phyloP scores from a whole-genome alignment of 1,140 invertebrate genomes.

The Aphidius gifuensis region DNA sequence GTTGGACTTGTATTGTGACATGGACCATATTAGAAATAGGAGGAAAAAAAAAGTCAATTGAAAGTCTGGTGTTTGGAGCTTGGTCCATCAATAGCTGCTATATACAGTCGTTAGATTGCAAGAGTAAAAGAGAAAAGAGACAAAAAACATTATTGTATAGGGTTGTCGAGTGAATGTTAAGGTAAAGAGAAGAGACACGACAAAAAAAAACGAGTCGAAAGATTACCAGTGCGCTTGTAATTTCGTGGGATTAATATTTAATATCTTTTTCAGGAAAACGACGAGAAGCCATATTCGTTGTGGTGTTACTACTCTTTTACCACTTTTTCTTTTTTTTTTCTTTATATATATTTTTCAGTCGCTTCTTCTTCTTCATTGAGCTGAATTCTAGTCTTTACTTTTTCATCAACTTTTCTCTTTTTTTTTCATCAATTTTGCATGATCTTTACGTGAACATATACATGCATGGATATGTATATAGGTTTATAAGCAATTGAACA shows the following conservation, averaged over 20 bases:
- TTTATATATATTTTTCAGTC: slow-evolving; percentile 6
- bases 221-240: slow-evolving; percentile 47
- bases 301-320: slow-evolving; percentile 13
- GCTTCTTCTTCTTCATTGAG: slow-evolving; percentile 8
- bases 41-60: slow-evolving; percentile 1
- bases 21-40: slow-evolving; percentile 37
- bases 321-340: slow-evolving; percentile 10
- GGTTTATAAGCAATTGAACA: background rate
- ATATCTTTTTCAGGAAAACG: slow-evolving; percentile 39
- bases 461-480: background rate
- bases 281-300: slow-evolving; percentile 12
- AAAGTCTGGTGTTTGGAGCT: too few species aligned
- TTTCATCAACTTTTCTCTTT: slow-evolving; percentile 12
- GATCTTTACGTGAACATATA: slow-evolving; percentile 1
- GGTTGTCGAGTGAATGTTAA: too few species aligned
- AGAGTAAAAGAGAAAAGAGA: slow-evolving; percentile 30
- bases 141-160: too few species aligned
- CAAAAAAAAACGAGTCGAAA: slow-evolving; percentile 27
- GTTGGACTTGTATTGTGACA: too few species aligned
- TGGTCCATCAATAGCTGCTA: background rate
- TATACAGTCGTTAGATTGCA: slow-evolving; percentile 12
- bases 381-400: background rate
- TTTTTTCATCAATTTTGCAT: background rate
- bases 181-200: too few species aligned
- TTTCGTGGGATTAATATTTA: slow-evolving; percentile 55